Base-by-base conservation (phyloP, 2,113 vertebrate genomes). In the Orycteropus afer region DNA sequence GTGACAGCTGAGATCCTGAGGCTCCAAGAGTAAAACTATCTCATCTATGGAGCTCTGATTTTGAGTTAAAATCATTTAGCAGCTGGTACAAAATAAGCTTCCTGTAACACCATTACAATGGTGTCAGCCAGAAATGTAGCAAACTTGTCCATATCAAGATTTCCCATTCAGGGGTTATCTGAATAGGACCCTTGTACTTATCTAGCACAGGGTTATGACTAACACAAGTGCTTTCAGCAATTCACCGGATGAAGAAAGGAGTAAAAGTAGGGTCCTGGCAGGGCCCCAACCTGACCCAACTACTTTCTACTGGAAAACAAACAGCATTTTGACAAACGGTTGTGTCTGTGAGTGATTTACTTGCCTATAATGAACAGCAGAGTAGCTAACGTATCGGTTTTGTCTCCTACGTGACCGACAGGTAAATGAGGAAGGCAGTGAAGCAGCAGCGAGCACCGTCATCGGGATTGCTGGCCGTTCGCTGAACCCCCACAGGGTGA, bases 391-490 rank as follows among this genome's bases (percentile, higher is more conserved):
- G 7, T 3, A 27, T 73, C 63, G 0, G 47, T 42, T 57, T 34
- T 90, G 67, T 88, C 47, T 90, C 85, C 90, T 57, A 0, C 83
- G 47, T 97, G 65, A 49, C 69, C 89, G 65, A 37, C 97, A 99
- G 99, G 99, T 99, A 71, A 99, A 99, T 0, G 99, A 99, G 97
- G 99, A 99, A 96, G 99, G 99, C 97, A 99, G 99, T 0, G 99
- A 99, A 96, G 99, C 99, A 0, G 98, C 99, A 0, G 99, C 99
- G 0, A 96, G 98, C 4, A 99, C 99, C 0, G 94, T 95, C 0
- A 97, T 99, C 2, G 53, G 98, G 0, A 92, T 99, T 0, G 73
- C 98, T 0, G 99, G 99, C 14, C 99, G 99, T 15, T 99, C 99
- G 14, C 96, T 99, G 90, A 98, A 98, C 91, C 57, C 98, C 4